Conservation (phyloP, 2,888 invertebrate species). For the Lomographa bimaculata region DNA sequence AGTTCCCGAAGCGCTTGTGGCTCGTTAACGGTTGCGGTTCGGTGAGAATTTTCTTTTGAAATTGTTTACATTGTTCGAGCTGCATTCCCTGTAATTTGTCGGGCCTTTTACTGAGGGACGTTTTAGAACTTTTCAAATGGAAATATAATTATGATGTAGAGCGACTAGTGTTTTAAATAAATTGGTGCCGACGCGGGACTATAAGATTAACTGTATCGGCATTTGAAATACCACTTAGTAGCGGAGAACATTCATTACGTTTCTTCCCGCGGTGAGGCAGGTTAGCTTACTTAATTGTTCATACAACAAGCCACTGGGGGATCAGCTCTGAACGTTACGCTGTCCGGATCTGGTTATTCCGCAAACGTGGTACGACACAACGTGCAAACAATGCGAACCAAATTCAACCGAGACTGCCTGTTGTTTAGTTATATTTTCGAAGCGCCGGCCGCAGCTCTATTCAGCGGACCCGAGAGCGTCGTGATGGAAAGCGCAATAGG, state of each 20-base stretch:
- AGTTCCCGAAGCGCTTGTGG: constrained; percentile 63
- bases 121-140: constrained; percentile 37
- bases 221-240: constrained; percentile 46
- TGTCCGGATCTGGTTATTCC: constrained; percentile 71
- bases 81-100: constrained; percentile 38
- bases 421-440: constrained; percentile 54
- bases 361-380: constrained; percentile 59
- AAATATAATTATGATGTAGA: constrained; percentile 29
- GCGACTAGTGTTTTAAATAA: constrained; percentile 18
- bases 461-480: constrained; percentile 40
- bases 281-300: constrained; percentile 79
- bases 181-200: constrained; percentile 1
- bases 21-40: constrained; percentile 62
- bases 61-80: constrained; percentile 42
- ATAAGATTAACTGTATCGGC: constrained; percentile 14
- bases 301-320: constrained; percentile 79
- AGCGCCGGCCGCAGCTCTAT: constrained; percentile 23
- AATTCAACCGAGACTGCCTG: constrained; percentile 58
- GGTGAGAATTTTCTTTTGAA: constrained; percentile 68
- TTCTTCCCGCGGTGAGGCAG: constrained; percentile 68
- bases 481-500: constrained; percentile 77
- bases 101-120: constrained; percentile 32
- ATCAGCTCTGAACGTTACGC: constrained; percentile 76
- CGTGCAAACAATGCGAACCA: constrained; percentile 51
- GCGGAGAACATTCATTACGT: constrained; percentile 71